Evolutionary conservation across 2,888 invertebrate genomes (phyloP).

Genomic region (Zonitis immaculata): DNA sequence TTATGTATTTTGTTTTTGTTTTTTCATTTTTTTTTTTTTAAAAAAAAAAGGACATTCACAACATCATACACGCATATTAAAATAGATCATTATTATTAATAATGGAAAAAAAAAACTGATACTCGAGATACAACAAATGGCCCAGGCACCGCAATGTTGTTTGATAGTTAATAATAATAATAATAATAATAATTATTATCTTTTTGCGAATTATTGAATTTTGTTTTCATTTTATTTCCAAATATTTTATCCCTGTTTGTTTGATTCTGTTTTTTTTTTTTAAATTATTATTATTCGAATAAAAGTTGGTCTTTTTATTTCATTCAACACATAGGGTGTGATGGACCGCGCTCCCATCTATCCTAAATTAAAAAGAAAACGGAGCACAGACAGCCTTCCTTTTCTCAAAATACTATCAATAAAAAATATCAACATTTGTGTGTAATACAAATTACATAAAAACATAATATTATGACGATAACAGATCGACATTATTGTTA

Average conservation of each 20-base stretch:
- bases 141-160: slow-evolving; percentile 43
- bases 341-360: slow-evolving; percentile 21
- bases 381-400: slow-evolving; percentile 21
- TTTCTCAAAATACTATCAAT: slow-evolving; percentile 40
- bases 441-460: slow-evolving; percentile 38
- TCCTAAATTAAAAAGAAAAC: neutral
- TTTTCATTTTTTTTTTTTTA: no score
- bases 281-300: no score
- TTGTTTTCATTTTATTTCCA: neutral
- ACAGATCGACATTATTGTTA: slow-evolving; percentile 32
- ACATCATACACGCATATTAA: slow-evolving; percentile 50
- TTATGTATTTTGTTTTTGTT: no score
- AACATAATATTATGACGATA: slow-evolving; percentile 36
- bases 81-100: slow-evolving; percentile 45
- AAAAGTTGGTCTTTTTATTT: slow-evolving; percentile 42
- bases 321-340: slow-evolving; percentile 34
- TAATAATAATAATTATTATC: no score
- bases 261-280: no score
- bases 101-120: slow-evolving; percentile 43
- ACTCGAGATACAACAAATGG: slow-evolving; percentile 47
- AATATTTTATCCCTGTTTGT: slow-evolving; percentile 41
- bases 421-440: slow-evolving; percentile 47
- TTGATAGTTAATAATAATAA: no score
- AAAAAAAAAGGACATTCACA: slow-evolving; percentile 47
- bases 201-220: no score